Evolutionary conservation across 1,140 invertebrate species (phyloP), one percentile per base, ranked within the genome.

Genomic region (Sipha flava): DNA sequence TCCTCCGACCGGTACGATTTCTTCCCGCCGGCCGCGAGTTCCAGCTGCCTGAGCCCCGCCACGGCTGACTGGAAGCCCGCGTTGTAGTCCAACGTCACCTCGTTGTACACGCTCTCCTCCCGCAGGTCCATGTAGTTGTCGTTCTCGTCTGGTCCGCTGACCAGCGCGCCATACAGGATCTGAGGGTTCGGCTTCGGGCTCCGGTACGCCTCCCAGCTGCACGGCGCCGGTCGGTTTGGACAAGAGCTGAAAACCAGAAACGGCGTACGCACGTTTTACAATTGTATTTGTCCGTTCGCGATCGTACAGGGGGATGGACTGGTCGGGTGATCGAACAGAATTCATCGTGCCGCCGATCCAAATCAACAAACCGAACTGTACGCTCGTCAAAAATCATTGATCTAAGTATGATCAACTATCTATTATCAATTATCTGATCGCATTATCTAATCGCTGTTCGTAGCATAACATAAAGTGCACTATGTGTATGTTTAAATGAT

Each of bases 81-180:
- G 82, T 89, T 90, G 82, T 88, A 89, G 80, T 90, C 88, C 23
- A 89, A 81, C 7, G 88, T 88, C 5, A 89, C 88, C 81, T 89
- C 88, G n/a, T 88, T 89, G 80, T 87, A 87, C 12, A 88, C 84
- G 81, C 86, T 89, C 29, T 89, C 88, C 72, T 87, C 85, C 62
- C 89, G 84, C n/a, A 81, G 81, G 81, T 90, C 89, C 31, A 85
- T 83, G 82, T 88, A 90, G 47, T 86, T 82, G 77, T 89, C 89
- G 43, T 86, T 87, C 66, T 85, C 85, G 81, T 89, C 86, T 0
- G 89, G 89, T 3, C 89, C 89, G 5, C 88, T 89, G 26, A 90
- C 88, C 45, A 90, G 81, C 45, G 89, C 89, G 0, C 89, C 89
- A 79, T 86, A 86, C 0, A 90, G 83, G 4, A 87, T 84, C 81